Conservation (phyloP, 1,140 invertebrate genomes). For the Antheraea pernyi region DNA sequence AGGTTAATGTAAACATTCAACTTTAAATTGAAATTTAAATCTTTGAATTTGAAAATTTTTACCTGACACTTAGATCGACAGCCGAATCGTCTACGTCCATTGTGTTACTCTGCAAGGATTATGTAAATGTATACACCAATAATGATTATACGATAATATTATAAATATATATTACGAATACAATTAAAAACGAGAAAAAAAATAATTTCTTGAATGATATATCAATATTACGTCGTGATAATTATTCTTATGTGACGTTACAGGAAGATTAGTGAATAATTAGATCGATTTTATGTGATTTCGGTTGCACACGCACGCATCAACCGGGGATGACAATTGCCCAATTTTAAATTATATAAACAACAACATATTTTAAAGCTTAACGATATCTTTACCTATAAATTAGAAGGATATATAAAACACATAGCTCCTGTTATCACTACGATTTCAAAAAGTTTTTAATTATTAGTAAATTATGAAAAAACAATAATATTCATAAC, state of each 20-base stretch:
- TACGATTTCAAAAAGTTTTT: background rate
- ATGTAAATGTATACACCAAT: slow-evolving; percentile 40
- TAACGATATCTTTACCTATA: background rate
- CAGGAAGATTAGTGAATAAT: slow-evolving; percentile 10
- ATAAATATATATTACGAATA: background rate
- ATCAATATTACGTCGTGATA: background rate
- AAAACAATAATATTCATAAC: slow-evolving; percentile 12
- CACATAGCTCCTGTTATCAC: background rate
- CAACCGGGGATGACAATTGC: slow-evolving; percentile 28
- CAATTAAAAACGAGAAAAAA: slow-evolving; percentile 5
- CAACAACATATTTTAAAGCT: background rate
- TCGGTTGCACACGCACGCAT: slow-evolving; percentile 33
- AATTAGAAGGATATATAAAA: background rate
- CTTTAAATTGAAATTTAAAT: slow-evolving; percentile 5
- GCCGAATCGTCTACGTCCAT: slow-evolving; percentile 86
- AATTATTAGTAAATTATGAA: background rate
- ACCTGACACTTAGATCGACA: slow-evolving; percentile 89
- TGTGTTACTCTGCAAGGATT: slow-evolving; percentile 44
- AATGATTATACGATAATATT: slow-evolving; percentile 29
- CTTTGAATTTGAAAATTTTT: slow-evolving; percentile 31
- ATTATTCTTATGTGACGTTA: slow-evolving; percentile 4
- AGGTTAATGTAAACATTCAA: slow-evolving; percentile 4
- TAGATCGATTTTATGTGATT: slow-evolving; percentile 14
- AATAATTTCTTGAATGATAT: background rate
- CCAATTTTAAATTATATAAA: slow-evolving; percentile 17